A percentile compares a stretch with the other conserved stretches of the same genome.
Conservation (phyloP, 1,140 invertebrate genomes). For the Metopolophium dirhodum region DNA sequence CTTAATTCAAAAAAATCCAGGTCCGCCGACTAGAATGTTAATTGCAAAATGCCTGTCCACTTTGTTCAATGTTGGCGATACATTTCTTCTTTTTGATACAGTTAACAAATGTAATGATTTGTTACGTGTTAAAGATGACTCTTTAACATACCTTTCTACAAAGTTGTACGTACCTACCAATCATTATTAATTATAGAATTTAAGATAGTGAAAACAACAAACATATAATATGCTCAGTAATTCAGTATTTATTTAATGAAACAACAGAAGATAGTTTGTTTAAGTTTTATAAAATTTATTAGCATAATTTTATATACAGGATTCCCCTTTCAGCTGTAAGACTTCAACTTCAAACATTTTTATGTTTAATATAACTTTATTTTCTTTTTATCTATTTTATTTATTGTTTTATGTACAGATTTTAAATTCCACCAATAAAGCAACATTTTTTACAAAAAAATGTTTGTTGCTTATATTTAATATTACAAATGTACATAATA, state of each 20-base stretch:
- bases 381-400: background rate
- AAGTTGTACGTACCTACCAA: slow-evolving; percentile 81
- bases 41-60: slow-evolving; percentile 92
- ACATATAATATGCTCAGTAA: background rate
- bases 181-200: slow-evolving; percentile 24
- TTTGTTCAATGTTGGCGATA: slow-evolving; percentile 96
- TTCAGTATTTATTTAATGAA: background rate
- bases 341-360: background rate
- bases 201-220: background rate
- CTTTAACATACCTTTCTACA: slow-evolving; percentile 89
- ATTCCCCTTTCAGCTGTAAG: background rate
- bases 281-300: no score
- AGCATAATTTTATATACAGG: background rate
- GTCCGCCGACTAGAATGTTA: slow-evolving; percentile 90
- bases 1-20: slow-evolving; percentile 86
- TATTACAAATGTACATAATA: no score
- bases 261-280: no score
- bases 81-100: slow-evolving; percentile 95
- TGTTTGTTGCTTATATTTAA: no score
- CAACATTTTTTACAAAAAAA: no score
- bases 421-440: no score
- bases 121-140: slow-evolving; percentile 96
- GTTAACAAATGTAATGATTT: slow-evolving; percentile 99
- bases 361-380: background rate
- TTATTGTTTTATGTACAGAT: background rate